These are phyloP conservation scores for Eupithecia exiguata DNA, from an alignment of 2,888 invertebrate genomes.

Conservation along the genomic window DNA sequence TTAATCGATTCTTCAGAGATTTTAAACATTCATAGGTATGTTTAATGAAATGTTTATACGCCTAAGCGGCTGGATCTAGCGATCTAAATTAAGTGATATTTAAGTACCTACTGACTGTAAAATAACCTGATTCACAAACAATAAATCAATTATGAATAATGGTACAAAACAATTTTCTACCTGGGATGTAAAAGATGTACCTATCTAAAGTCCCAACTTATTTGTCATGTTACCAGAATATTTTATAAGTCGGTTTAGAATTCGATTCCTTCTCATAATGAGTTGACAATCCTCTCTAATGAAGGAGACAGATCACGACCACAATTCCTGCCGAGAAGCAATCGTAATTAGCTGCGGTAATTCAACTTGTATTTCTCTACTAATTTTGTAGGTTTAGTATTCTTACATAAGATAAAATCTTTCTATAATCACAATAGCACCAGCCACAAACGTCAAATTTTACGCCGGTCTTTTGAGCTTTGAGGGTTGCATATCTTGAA, in stretches of 20 bases:
- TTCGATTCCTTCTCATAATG: constrained; percentile 29
- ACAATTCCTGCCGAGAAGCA: constrained; percentile 35
- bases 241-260: neutral
- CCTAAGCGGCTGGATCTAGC: too few relatives aligned
- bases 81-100: too few relatives aligned
- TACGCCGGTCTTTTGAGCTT: neutral
- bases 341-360: constrained; percentile 36
- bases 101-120: too few relatives aligned
- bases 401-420: neutral
- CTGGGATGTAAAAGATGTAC: neutral
- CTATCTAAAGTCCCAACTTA: neutral
- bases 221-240: neutral
- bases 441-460: neutral
- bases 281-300: constrained; percentile 42
- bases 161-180: neutral
- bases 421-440: neutral
- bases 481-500: too few relatives aligned
- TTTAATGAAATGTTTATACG: too few relatives aligned
- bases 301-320: constrained; percentile 39
- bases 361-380: constrained; percentile 19
- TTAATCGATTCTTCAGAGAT: neutral
- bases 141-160: too few relatives aligned
- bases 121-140: too few relatives aligned
- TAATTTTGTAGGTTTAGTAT: constrained; percentile 3
- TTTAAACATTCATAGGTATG: neutral